Percentiles rank a stretch among this genome's conserved stretches.
Evolutionary conservation across 2,888 invertebrate genomes (phyloP).

Genomic region (Orthosia gothica): DNA sequence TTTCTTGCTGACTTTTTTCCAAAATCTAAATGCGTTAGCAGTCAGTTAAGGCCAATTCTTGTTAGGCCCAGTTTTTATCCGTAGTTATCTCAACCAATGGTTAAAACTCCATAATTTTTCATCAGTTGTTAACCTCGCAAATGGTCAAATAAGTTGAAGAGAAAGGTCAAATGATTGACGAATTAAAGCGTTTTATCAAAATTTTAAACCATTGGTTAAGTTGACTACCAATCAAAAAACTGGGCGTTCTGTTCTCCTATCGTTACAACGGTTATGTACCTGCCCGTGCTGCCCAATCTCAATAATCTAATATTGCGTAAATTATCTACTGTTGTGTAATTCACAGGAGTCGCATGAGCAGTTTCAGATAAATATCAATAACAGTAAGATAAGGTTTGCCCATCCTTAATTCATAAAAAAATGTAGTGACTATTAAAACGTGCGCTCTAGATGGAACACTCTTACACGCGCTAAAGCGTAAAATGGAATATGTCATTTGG

Average conservation of each 20-base stretch:
- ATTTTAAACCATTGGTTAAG: too few relatives aligned
- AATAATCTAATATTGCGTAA: neutral
- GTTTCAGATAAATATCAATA: constrained; percentile 8
- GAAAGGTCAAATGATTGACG: too few relatives aligned
- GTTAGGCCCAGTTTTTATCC: too few relatives aligned
- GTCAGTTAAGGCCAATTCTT: neutral
- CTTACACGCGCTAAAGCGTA: constrained; percentile 34
- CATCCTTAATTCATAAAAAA: neutral
- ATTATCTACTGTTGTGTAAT: neutral
- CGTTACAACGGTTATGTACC: neutral
- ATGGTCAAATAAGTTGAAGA: too few relatives aligned
- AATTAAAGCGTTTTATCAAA: too few relatives aligned
- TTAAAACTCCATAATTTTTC: too few relatives aligned
- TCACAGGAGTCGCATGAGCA: neutral
- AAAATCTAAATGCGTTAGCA: neutral
- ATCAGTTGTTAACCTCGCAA: too few relatives aligned
- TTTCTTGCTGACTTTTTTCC: neutral
- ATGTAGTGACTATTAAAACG: neutral
- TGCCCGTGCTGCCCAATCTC: neutral
- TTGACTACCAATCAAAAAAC: too few relatives aligned
- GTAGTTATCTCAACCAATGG: too few relatives aligned
- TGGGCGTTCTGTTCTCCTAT: too few relatives aligned
- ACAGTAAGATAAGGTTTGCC: neutral
- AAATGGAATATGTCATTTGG: constrained; percentile 41
- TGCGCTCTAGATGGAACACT: constrained; percentile 21